Percentiles rank a stretch among this genome's conserved stretches.
Evolutionary conservation across 1,140 invertebrate species (phyloP).

Genomic region (Drosophila teissieri): DNA sequence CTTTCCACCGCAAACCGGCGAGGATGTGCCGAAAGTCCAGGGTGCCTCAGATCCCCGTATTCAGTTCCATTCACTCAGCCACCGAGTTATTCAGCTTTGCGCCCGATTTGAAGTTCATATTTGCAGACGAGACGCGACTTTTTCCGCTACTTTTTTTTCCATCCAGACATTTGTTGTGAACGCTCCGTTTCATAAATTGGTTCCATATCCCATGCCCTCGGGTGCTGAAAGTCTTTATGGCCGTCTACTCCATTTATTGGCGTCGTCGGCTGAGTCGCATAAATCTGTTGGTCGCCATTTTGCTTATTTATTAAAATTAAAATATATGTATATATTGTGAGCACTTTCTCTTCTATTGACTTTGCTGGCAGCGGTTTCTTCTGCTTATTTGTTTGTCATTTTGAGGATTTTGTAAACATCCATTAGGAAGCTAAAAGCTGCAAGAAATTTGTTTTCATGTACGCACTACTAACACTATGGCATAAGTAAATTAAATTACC

Average conservation of each 20-base stretch:
- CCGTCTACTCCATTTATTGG: conserved; percentile 68
- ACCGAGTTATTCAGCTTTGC: conserved; percentile 66
- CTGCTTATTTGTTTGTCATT: conserved; percentile 31
- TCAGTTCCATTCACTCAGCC: conserved; percentile 53
- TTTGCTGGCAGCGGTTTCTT: conserved; percentile 3
- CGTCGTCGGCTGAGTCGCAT: conserved; percentile 53
- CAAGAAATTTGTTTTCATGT: background rate
- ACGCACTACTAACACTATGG: too few species aligned
- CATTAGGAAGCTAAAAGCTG: background rate
- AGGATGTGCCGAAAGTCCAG: conserved; percentile 19
- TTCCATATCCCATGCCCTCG: conserved; percentile 33
- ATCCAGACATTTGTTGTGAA: conserved; percentile 8
- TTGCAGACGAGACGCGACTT: conserved; percentile 28
- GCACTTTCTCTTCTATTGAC: background rate
- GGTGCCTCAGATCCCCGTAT: conserved; percentile 17
- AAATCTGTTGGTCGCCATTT: conserved; percentile 74
- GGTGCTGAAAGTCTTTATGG: conserved; percentile 42
- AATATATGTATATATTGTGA: conserved; percentile 61
- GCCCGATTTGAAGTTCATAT: conserved; percentile 73
- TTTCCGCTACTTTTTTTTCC: conserved; percentile 17
- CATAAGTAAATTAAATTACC: too few species aligned
- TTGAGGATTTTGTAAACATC: background rate
- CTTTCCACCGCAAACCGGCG: conserved; percentile 23
- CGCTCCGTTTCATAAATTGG: conserved; percentile 61
- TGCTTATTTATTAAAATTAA: conserved; percentile 81